Conservation (phyloP, 1,140 invertebrate genomes). For the Cydia splendana region DNA sequence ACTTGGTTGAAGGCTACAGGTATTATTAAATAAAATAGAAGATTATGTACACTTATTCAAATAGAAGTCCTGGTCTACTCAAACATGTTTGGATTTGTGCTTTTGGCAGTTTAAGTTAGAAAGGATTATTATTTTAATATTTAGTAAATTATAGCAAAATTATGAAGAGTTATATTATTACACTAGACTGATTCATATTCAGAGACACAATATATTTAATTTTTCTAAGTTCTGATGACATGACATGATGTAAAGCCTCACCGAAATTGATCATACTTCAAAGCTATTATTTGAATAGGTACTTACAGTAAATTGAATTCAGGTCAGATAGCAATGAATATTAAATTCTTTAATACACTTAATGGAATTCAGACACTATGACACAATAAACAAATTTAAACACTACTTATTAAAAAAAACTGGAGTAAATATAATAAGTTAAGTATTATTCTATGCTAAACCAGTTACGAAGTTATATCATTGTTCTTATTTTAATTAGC, state of each 20-base stretch:
- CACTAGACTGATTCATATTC: too few relatives aligned
- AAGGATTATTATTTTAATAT: too few relatives aligned
- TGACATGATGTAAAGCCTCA: background rate
- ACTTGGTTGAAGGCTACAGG: slow-evolving; percentile 37
- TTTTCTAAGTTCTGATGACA: background rate
- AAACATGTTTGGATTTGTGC: background rate
- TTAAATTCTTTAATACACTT: slow-evolving; percentile 2
- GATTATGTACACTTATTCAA: slow-evolving; percentile 12
- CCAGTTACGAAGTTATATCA: background rate
- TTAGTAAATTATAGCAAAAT: too few relatives aligned
- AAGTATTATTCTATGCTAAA: background rate
- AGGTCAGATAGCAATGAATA: background rate
- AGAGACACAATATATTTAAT: background rate
- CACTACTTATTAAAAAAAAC: background rate
- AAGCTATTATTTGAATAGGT: background rate
- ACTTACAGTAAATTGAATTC: background rate
- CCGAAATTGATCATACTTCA: background rate
- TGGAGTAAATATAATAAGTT: background rate
- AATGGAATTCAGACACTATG: background rate
- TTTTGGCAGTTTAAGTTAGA: background rate
- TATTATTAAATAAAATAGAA: slow-evolving; percentile 32
- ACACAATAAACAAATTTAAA: background rate
- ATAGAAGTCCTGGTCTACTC: background rate
- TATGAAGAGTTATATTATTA: too few relatives aligned
- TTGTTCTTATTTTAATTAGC: background rate